Evolutionary conservation across 2,113 vertebrate species (phyloP), one percentile per base, ranked within the genome.

Genomic region (Craseonycteris thonglongyai): DNA sequence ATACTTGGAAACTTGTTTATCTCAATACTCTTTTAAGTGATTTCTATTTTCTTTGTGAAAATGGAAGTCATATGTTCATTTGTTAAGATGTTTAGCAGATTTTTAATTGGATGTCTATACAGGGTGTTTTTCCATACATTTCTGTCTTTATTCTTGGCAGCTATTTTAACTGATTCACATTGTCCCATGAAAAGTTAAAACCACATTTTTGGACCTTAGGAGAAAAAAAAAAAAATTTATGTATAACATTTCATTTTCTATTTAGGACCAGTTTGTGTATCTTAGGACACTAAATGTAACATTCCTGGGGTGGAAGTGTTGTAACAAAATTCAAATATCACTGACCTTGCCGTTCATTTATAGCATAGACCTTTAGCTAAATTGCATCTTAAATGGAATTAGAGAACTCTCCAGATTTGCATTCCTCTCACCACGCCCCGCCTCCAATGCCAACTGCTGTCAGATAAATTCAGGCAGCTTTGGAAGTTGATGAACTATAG

Each of bases 1-100:
- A 87, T 5, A 82, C 63, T 83, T 94, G 26, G 89, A 90, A 88
- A 93, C 33, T 49, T 88, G 56, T 96, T 95, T 88, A 82, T 93
- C 8, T 92, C 58, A 14, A 65, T 94, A 42, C 21, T 5, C 81
- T 89, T 93, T 90, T 16, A 95, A 78, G 58, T 30, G 86, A 65
- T 40, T 88, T 93, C 75, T n/a, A 0, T 94, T 96, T 93, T 90
- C 68, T 66, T 89, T 58, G 54, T 24, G 49, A 16, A 79, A 66
- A 94, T 90, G 66, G 56, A 83, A 88, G 42, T 88, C 81, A 59
- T 86, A 38, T 61, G 35, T 68, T 61, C 56, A 74, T 82, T 82
- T 22, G 42, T n/a, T 72, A 68, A 42, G 61, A 89, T 71, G 61
- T 81, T 95, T 81, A 76, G 71, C 61, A 30, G 80, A 71, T 58